These are phyloP conservation scores for Cantharis rustica DNA, from an alignment of 2,888 invertebrate genomes.

Conservation along the genomic window DNA sequence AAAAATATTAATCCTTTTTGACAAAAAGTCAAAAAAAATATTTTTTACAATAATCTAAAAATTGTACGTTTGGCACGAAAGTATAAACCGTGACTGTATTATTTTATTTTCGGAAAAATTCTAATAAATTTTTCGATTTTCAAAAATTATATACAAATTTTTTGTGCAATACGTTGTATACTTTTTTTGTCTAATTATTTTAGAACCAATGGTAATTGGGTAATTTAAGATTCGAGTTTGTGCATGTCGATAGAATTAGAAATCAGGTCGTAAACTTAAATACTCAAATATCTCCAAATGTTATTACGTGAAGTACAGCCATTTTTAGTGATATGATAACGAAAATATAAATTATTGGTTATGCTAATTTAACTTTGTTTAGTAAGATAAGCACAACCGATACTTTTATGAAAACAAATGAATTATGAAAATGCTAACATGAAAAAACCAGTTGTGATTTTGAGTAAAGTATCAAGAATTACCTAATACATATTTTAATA, in stretches of 20 bases:
- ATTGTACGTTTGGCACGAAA: too few species aligned
- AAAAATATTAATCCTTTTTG: too few species aligned
- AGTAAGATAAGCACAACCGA: background rate
- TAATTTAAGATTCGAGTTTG: background rate
- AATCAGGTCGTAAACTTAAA: conserved; percentile 3
- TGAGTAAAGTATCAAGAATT: background rate
- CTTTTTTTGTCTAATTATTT: background rate
- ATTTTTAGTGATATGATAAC: conserved; percentile 1
- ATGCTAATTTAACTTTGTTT: background rate
- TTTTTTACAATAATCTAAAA: too few species aligned
- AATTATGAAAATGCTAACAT: background rate
- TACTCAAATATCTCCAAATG: background rate
- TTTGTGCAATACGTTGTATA: background rate
- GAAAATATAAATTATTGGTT: conserved; percentile 3
- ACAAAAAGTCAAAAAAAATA: too few species aligned
- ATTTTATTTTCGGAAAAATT: too few species aligned
- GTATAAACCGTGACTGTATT: too few species aligned
- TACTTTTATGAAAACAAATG: background rate
- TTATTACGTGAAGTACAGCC: background rate
- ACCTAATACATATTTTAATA: background rate
- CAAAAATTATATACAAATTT: background rate
- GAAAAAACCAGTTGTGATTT: background rate
- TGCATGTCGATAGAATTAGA: background rate
- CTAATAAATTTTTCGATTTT: too few species aligned
- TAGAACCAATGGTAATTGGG: background rate